Evolutionary conservation across 1,140 invertebrate genomes (phyloP).

Genomic region (Monochamus saltuarius): DNA sequence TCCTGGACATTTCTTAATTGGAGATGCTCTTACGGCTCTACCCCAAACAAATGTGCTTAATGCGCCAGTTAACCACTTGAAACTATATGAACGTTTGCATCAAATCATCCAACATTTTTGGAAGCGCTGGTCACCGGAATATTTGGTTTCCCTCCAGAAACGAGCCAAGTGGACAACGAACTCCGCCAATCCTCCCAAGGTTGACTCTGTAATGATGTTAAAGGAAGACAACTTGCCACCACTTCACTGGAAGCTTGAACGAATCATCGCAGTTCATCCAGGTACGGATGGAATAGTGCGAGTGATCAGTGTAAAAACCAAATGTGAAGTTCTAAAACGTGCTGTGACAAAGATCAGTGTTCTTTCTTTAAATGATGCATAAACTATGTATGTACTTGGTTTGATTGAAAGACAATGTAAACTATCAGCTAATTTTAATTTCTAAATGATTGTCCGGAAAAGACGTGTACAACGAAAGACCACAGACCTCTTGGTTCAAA

Average conservation of each 20-base stretch:
- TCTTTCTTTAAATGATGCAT: too few relatives aligned
- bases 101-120: slow-evolving; percentile 31
- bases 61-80: slow-evolving; percentile 1
- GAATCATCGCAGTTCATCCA: slow-evolving; percentile 5
- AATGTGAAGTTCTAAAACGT: slow-evolving; percentile 1
- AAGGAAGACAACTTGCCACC: neutral
- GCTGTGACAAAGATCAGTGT: too few relatives aligned
- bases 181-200: too few relatives aligned
- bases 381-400: too few relatives aligned
- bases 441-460: too few relatives aligned
- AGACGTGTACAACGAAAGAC: too few relatives aligned
- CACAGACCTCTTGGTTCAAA: too few relatives aligned
- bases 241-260: neutral
- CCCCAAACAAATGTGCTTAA: slow-evolving; percentile 21
- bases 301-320: slow-evolving; percentile 22
- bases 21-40: slow-evolving; percentile 32
- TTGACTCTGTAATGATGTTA: too few relatives aligned
- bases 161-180: slow-evolving; percentile 12
- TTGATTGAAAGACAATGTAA: too few relatives aligned
- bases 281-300: slow-evolving; percentile 15
- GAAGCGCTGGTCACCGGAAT: slow-evolving; percentile 27
- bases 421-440: too few relatives aligned
- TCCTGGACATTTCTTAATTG: slow-evolving; percentile 50
- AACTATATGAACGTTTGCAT: slow-evolving; percentile 17
- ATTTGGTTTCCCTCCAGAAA: slow-evolving; percentile 20